Percentiles rank a stretch among this genome's conserved stretches.
These are phyloP conservation scores for Leucopsar rothschildi DNA, from an alignment of 2,113 vertebrate genomes.

Conservation along the genomic window DNA sequence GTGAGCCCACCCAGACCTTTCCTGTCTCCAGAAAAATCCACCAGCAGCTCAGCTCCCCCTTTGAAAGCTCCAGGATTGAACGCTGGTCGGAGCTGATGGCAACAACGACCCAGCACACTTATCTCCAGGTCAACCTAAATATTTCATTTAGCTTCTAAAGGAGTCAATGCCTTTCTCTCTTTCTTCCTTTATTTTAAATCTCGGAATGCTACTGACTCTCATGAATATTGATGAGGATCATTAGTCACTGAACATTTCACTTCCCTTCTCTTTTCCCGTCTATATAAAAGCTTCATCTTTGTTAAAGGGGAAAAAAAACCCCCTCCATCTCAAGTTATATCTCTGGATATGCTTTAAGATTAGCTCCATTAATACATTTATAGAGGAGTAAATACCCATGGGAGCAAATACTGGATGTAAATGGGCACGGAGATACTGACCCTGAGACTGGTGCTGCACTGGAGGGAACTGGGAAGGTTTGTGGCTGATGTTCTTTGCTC, in stretches of 20 bases:
- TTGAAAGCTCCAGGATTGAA: neutral
- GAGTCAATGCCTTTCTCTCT: constrained; percentile 39
- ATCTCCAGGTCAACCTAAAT: constrained; percentile 55
- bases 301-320: neutral
- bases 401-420: neutral
- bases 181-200: constrained; percentile 42
- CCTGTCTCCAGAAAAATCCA: neutral
- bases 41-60: accelerated
- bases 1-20: neutral
- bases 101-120: neutral
- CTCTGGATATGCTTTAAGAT: neutral
- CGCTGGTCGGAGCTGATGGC: neutral
- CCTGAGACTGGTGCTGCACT: accelerated
- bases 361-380: constrained; percentile 4
- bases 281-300: constrained; percentile 39
- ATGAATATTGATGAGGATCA: constrained; percentile 68
- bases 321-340: neutral
- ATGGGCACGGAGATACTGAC: neutral
- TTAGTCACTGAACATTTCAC: constrained; percentile 58
- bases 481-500: neutral
- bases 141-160: constrained; percentile 61
- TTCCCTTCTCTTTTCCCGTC: constrained; percentile 13
- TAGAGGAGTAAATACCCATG: neutral
- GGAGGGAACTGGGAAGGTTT: neutral
- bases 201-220: neutral